Percentiles rank a stretch among this genome's conserved stretches.
These are phyloP conservation scores for Falco punctatus DNA, from an alignment of 2,113 vertebrate species.

Conservation along the genomic window DNA sequence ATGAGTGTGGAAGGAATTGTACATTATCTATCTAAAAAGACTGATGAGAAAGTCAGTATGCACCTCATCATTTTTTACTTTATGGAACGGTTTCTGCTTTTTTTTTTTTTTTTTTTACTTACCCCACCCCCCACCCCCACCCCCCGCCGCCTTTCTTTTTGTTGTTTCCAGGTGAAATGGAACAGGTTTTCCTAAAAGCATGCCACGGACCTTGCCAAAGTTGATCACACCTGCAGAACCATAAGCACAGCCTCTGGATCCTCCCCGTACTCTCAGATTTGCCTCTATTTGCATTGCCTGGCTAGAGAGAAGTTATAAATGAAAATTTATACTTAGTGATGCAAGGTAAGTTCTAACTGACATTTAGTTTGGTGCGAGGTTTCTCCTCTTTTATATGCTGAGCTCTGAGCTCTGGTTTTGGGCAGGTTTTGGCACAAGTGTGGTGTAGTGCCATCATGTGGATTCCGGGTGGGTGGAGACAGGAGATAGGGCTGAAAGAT, in stretches of 20 bases:
- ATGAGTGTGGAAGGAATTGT: neutral
- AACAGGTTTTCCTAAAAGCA: neutral
- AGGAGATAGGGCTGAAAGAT: neutral
- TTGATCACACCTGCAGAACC: neutral
- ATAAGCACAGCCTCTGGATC: neutral
- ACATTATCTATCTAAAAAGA: neutral
- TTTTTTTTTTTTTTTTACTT: neutral
- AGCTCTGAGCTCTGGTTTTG: neutral
- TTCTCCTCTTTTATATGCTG: neutral
- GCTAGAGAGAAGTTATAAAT: neutral
- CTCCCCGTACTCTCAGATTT: neutral
- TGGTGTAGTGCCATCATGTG: neutral
- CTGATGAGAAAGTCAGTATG: neutral
- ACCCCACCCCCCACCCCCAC: too few relatives aligned
- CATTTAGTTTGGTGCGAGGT: neutral
- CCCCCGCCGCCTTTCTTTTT: neutral
- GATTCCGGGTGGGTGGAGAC: neutral
- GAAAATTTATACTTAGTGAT: neutral
- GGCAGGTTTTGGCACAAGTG: neutral
- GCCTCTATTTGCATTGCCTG: neutral
- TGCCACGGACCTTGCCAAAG: neutral
- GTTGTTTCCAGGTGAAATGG: neutral
- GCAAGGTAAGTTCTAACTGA: neutral
- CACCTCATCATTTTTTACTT: neutral
- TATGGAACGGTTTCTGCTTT: neutral